Base-by-base conservation (phyloP, 2,888 invertebrate genomes). In the Ennomos quercinarius region DNA sequence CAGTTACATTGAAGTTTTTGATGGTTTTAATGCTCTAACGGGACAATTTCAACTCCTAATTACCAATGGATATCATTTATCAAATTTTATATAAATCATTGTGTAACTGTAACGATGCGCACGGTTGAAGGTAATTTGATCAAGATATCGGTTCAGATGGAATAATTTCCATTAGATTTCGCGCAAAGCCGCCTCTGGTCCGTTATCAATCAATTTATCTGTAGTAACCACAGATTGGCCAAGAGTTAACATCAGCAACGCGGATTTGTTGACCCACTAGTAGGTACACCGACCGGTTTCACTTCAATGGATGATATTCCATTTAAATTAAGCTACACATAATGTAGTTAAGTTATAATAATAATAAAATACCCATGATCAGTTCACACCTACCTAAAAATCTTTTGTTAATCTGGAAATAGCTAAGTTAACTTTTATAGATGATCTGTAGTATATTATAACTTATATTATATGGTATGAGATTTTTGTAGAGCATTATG, bases 191-290 rank as follows among this genome's bases (percentile, higher is more conserved):
- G 76, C 81, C 80, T 81, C 77, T 77, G 74, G 77, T 79, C 80
- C 77, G 76, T 87, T 89, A 89, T 90, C 90, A 85, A 86, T 89
- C 89, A 89, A 89, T 89, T 89, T 85, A 90, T 89, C 89, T 87
- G 3, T 17, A 80, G 76, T 47, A 42, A 53, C 45, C 64, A 55
- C 58, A 64, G 61, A 61, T 54, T 57, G 51, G 39, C 55, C 9
- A 57, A 39, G 45, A 62, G 65, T 83, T 80, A 77, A 78, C 71
- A 73, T 78, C 76, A 79, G 78, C 77, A 79, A 79, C 74, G 72
- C 74, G 78, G 81, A 86, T 86, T 82, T 85, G 81, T 83, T 86
- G 82, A 84, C 81, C 84, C 76, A 84, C 81, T 81, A 77, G 74
- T n/a, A n/a, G n/a, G n/a, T 80, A 68, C 67, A 70, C 57, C 64